Evolutionary conservation across 2,797 vertebrate species (phyloP).

Genomic region (Alectoris magna): DNA sequence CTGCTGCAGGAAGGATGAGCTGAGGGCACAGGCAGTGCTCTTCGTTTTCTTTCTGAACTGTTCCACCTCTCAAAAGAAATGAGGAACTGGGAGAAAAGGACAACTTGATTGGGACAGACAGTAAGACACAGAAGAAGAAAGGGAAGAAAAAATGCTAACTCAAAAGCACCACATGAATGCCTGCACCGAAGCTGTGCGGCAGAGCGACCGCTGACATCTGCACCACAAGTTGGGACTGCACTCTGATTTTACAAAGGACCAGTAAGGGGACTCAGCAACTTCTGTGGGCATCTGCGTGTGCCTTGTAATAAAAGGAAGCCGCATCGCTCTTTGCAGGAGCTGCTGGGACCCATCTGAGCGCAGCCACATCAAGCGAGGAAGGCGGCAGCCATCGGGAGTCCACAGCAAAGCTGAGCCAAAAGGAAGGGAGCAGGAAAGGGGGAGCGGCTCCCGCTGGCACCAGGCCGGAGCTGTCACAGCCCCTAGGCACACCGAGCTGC

Average conservation of each 20-base stretch:
- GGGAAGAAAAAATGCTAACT: background rate
- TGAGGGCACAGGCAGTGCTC: no score
- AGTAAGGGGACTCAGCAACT: background rate
- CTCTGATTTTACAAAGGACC: background rate
- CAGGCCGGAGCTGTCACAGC: background rate
- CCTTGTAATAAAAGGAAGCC: background rate
- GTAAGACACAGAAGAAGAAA: background rate
- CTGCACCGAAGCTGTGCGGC: background rate
- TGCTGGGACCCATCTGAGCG: background rate
- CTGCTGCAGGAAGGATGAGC: rapidly evolving
- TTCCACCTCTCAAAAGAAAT: background rate
- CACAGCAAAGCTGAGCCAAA: background rate
- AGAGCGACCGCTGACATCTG: background rate
- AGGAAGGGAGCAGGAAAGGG: rapidly evolving
- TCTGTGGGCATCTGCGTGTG: background rate
- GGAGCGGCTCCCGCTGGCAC: rapidly evolving
- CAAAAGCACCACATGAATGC: background rate
- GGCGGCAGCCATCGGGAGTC: background rate
- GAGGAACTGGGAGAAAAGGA: background rate
- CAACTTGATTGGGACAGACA: no score
- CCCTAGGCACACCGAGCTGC: background rate
- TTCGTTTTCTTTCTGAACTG: background rate
- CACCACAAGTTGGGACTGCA: background rate
- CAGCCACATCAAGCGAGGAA: background rate
- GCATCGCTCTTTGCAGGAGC: rapidly evolving